Base-by-base conservation (phyloP, 2,797 vertebrate genomes). In the Esox lucius region DNA sequence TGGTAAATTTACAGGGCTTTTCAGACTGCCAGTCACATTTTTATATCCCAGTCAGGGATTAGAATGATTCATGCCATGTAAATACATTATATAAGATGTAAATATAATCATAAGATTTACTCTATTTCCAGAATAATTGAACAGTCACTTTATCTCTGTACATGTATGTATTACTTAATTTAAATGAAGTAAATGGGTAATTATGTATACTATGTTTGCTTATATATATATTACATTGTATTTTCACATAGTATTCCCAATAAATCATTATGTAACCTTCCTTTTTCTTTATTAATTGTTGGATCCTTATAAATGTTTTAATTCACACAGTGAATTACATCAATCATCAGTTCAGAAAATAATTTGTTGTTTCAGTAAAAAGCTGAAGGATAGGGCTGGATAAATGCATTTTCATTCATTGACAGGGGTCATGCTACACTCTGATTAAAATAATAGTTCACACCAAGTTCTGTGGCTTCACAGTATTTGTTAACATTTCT, bases 101-200 rank as follows among this genome's bases (percentile, higher is more conserved):
- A 78, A 76, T 72, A 72, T 62, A 28, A 61, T 78, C 81, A 80
- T 81, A 84, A 91, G 65, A 85, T 84, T 78, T 83, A 78, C 65
- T 87, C 83, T 87, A 90, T 79, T 86, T 76, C 77, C 83, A 87
- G 83, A 89, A 83, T 79, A 78, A 87, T 77, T 85, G 72, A 84
- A 82, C 85, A 77, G 89, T 91, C 91, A 92, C 91, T 93, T 94
- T 94, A 93, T 90, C 81, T 87, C 81, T 85, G 72, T 86, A 86
- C 78, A 87, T 88, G 75, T 84, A 89, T 76, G 83, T 81, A 81
- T 81, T 83, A 85, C 76, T 70, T 87, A 84, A 85, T 75, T 70
- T 87, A 80, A 79, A 85, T 68, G 78, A 83, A 77, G 83, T 88
- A 81, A 82, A 75, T 70, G 80, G 87, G 84, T 82, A 87, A 92